Evolutionary conservation across 2,888 invertebrate genomes (phyloP).

Genomic region (Troides helena): DNA sequence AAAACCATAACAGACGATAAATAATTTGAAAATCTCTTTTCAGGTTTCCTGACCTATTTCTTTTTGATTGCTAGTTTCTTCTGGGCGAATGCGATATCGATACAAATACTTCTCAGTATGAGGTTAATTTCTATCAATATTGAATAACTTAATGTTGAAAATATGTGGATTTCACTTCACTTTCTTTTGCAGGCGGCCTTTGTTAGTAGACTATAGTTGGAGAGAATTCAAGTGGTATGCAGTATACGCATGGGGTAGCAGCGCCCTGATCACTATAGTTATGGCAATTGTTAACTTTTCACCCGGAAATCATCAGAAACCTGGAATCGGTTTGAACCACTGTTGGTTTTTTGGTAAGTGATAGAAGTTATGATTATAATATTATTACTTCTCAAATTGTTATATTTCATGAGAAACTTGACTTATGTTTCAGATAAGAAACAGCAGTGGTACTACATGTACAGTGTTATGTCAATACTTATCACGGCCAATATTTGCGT

Average conservation of each 20-base stretch:
- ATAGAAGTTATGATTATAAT: neutral
- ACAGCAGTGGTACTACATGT: conserved; percentile 83
- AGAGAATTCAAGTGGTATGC: conserved; percentile 77
- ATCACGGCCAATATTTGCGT: conserved; percentile 79
- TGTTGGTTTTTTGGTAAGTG: conserved; percentile 84
- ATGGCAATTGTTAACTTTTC: conserved; percentile 76
- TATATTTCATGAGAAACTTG: neutral
- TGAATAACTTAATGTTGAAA: neutral
- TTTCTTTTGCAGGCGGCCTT: conserved; percentile 51
- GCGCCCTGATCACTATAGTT: conserved; percentile 72
- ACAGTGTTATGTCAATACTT: conserved; percentile 82
- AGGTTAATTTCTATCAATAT: conserved; percentile 53
- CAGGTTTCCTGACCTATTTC: conserved; percentile 80
- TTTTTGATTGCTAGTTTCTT: conserved; percentile 82
- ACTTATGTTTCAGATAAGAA: conserved; percentile 60
- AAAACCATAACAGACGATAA: conserved; percentile 1
- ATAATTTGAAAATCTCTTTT: conserved; percentile 37
- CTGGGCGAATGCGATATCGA: conserved; percentile 84
- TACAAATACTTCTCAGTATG: conserved; percentile 82
- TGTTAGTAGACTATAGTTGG: conserved; percentile 76
- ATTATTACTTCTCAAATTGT: too few relatives aligned
- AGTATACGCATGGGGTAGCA: conserved; percentile 80
- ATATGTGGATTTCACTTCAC: neutral
- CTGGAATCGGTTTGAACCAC: conserved; percentile 78
- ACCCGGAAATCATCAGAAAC: conserved; percentile 74